Evolutionary conservation across 2,888 invertebrate species (phyloP).

Genomic region (Bibio marci): DNA sequence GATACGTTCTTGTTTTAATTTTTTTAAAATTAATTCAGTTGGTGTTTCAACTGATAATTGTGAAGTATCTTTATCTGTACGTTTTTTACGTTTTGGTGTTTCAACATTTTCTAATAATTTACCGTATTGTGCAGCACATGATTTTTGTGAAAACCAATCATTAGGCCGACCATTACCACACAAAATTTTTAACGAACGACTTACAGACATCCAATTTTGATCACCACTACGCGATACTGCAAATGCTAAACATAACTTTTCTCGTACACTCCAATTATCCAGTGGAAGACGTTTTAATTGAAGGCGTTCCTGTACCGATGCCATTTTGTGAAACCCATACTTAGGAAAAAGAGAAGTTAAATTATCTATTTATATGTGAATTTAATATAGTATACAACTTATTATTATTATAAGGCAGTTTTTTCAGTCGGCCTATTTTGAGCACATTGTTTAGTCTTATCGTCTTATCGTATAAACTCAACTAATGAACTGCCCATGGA

Average conservation of each 20-base stretch:
- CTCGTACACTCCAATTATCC: conserved; percentile 73
- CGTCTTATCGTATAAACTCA: no score
- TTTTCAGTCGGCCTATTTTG: no score
- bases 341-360: no score
- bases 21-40: conserved; percentile 59
- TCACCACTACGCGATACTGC: conserved; percentile 73
- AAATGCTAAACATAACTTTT: conserved; percentile 71
- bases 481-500: no score
- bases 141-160: conserved; percentile 83
- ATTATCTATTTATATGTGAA: no score
- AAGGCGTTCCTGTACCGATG: conserved; percentile 18
- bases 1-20: conserved; percentile 59
- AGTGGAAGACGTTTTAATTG: conserved; percentile 49
- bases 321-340: conserved; percentile 12
- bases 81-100: conserved; percentile 70
- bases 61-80: conserved; percentile 35
- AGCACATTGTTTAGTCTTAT: no score
- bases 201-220: conserved; percentile 84
- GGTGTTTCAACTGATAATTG: conserved; percentile 44
- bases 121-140: conserved; percentile 80
- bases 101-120: conserved; percentile 64
- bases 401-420: no score
- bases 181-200: conserved; percentile 58
- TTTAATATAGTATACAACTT: no score
- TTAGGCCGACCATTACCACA: conserved; percentile 56